Percentiles rank a stretch among this genome's conserved stretches.
These are phyloP conservation scores for Peromyscus melanophrys DNA, from an alignment of 2,797 vertebrate genomes.

Conservation along the genomic window DNA sequence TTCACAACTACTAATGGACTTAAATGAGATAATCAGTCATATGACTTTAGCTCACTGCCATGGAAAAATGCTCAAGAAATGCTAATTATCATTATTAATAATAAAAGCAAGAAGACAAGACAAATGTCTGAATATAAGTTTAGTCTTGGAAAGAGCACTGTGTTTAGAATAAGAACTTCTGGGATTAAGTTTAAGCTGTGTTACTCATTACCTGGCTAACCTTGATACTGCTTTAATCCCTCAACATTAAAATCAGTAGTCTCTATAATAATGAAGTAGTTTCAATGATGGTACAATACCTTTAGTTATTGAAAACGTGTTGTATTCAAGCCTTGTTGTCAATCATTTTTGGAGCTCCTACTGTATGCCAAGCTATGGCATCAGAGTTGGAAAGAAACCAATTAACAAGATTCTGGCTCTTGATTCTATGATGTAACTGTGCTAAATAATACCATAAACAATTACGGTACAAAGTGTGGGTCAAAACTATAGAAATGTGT, in stretches of 20 bases:
- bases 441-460: background rate
- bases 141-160: background rate
- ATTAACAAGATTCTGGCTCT: background rate
- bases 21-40: slow-evolving; percentile 39
- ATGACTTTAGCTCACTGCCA: background rate
- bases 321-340: background rate
- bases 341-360: background rate
- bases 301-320: slow-evolving; percentile 33
- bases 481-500: background rate
- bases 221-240: background rate
- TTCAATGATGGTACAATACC: background rate
- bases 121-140: background rate
- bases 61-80: slow-evolving; percentile 8
- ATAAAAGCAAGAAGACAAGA: slow-evolving; percentile 36
- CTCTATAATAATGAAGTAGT: background rate
- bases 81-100: background rate
- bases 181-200: background rate
- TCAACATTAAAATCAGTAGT: background rate
- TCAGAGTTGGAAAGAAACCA: background rate
- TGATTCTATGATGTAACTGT: background rate
- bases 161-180: slow-evolving; percentile 24
- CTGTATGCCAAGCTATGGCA: background rate
- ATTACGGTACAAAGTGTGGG: slow-evolving; percentile 9
- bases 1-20: background rate
- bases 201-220: slow-evolving; percentile 36